Conservation (phyloP, 2,888 invertebrate species). For the Pterostichus madidus region DNA sequence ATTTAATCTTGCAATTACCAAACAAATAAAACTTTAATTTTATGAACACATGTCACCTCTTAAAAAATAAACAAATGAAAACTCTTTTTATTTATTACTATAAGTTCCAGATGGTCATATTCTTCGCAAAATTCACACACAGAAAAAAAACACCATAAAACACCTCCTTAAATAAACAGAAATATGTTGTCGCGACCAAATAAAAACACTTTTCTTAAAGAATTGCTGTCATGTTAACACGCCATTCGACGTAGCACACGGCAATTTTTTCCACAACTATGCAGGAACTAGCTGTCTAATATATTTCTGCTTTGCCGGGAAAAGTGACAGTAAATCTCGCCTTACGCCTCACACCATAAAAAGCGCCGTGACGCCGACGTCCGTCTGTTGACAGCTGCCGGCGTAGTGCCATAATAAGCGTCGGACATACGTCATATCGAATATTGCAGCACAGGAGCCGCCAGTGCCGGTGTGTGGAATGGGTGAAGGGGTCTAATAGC, state of each 20-base stretch:
- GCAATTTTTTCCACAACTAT: background rate
- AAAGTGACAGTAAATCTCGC: conserved; percentile 38
- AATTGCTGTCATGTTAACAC: conserved; percentile 29
- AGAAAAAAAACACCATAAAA: background rate
- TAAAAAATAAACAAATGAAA: background rate
- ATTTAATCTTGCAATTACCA: background rate
- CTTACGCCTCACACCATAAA: conserved; percentile 7
- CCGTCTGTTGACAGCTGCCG: conserved; percentile 41
- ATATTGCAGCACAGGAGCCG: conserved; percentile 4
- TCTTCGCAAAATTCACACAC: background rate
- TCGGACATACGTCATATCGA: conserved; percentile 39
- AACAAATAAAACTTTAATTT: background rate
- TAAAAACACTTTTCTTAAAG: conserved; percentile 11
- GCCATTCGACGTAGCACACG: conserved; percentile 30
- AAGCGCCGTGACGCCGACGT: conserved; percentile 14
- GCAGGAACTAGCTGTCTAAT: conserved; percentile 14
- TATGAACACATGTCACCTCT: background rate
- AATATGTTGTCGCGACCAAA: conserved; percentile 2
- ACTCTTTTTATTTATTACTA: background rate
- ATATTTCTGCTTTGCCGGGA: conserved; percentile 36
- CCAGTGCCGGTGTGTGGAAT: background rate
- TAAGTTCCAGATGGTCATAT: background rate
- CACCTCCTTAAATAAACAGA: conserved; percentile 22
- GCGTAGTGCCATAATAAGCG: conserved; percentile 36
- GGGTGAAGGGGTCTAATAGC: conserved; percentile 2